phyloP scores from a whole-genome alignment of 2,888 invertebrate species.

The Hypercompe scribonia region DNA sequence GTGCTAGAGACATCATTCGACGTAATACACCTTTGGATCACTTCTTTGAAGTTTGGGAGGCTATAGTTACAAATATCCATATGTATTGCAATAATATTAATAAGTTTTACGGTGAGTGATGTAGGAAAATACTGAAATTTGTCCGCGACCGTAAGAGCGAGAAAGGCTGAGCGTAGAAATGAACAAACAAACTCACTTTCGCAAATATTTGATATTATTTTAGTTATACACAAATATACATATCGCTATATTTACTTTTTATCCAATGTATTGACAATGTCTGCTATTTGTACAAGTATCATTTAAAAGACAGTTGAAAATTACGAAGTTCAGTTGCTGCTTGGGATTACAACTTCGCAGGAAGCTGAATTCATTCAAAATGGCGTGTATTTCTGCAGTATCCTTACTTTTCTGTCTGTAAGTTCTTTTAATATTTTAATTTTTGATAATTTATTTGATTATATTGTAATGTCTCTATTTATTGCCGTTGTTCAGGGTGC shows the following conservation, averaged over 20 bases:
- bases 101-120: too few species aligned
- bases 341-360: neutral
- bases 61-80: too few species aligned
- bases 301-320: neutral
- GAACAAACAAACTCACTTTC: neutral
- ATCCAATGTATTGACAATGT: neutral
- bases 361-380: neutral
- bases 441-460: neutral
- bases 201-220: neutral
- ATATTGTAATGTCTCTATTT: neutral
- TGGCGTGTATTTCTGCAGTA: neutral
- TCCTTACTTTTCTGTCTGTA: neutral
- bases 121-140: too few species aligned
- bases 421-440: neutral
- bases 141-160: too few species aligned
- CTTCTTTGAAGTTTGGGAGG: too few species aligned
- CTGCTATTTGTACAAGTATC: neutral
- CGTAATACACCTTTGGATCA: too few species aligned
- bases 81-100: too few species aligned
- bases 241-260: neutral
- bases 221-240: neutral
- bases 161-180: too few species aligned
- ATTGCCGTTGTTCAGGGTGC: neutral
- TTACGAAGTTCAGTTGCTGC: neutral
- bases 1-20: too few species aligned